phyloP scores from a whole-genome alignment of 2,888 invertebrate genomes.

The Mimachlamys varia region DNA sequence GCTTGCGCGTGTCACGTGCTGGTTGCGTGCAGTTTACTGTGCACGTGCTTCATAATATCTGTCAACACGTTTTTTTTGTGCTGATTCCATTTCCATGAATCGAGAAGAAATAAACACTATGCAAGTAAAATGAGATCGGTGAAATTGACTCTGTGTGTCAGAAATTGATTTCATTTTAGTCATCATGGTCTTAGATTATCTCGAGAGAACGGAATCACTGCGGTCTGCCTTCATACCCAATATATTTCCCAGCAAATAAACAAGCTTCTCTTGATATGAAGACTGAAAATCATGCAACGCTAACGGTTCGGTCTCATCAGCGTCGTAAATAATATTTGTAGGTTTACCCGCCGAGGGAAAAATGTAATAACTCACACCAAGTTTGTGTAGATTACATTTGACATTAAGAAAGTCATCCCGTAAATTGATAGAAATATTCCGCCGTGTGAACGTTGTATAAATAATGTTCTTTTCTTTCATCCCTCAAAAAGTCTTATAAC shows the following conservation, averaged over 20 bases:
- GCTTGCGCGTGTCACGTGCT: not conserved
- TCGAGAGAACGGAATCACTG: not conserved
- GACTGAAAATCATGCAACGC: not conserved
- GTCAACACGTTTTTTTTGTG: not conserved
- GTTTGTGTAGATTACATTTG: not conserved
- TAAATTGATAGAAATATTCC: not conserved
- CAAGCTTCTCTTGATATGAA: not conserved
- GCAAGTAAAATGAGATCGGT: not conserved
- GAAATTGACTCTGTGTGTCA: not conserved
- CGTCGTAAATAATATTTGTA: not conserved
- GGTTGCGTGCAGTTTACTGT: not conserved
- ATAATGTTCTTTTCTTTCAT: not conserved
- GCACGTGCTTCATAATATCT: not conserved
- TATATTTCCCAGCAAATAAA: not conserved
- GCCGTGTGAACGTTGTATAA: not conserved
- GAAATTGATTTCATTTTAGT: not conserved
- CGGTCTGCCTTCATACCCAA: not conserved
- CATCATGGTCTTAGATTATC: not conserved
- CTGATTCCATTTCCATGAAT: not conserved
- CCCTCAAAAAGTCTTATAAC: not conserved
- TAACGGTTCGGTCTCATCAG: not conserved
- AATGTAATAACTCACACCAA: not conserved
- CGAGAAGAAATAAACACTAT: not conserved
- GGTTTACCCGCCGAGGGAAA: not conserved
- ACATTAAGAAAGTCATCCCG: not conserved